A percentile compares a stretch with the other conserved stretches of the same genome.
phyloP scores from a whole-genome alignment of 2,797 vertebrate species.

The Jordanella pulchra region DNA sequence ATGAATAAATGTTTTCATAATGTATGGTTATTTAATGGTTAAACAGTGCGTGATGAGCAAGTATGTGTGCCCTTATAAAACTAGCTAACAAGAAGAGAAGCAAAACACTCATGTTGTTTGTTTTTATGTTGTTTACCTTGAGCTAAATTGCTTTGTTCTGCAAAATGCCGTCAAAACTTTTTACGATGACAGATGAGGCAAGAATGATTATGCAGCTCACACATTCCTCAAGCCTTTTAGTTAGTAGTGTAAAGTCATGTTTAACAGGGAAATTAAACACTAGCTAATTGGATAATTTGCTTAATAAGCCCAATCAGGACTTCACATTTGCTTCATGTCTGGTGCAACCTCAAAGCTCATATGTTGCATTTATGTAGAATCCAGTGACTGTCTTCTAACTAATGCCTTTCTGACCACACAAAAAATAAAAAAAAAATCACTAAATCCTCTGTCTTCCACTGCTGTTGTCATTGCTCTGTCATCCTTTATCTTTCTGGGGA shows the following conservation, averaged over 20 bases:
- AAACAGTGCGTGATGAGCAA: conserved; percentile 35
- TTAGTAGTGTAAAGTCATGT: conserved; percentile 36
- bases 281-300: conserved; percentile 50
- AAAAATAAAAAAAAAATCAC: conserved; percentile 42
- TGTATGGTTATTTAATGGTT: conserved; percentile 62
- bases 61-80: conserved; percentile 49
- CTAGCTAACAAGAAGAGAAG: conserved; percentile 3
- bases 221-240: conserved; percentile 5
- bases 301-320: conserved; percentile 45
- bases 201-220: conserved; percentile 29
- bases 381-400: background rate
- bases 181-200: conserved; percentile 45
- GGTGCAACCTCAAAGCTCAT: conserved; percentile 36
- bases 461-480: conserved; percentile 35
- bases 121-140: conserved; percentile 57
- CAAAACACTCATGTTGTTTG: conserved; percentile 41
- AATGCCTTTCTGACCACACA: conserved; percentile 19
- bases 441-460: conserved; percentile 11
- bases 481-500: conserved; percentile 14
- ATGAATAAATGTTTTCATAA: conserved; percentile 60
- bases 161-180: conserved; percentile 45
- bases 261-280: conserved; percentile 42
- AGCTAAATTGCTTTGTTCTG: conserved; percentile 51
- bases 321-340: conserved; percentile 14
- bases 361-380: conserved; percentile 15